Conservation (phyloP, 2,797 vertebrate genomes). For the Clamator glandarius region DNA sequence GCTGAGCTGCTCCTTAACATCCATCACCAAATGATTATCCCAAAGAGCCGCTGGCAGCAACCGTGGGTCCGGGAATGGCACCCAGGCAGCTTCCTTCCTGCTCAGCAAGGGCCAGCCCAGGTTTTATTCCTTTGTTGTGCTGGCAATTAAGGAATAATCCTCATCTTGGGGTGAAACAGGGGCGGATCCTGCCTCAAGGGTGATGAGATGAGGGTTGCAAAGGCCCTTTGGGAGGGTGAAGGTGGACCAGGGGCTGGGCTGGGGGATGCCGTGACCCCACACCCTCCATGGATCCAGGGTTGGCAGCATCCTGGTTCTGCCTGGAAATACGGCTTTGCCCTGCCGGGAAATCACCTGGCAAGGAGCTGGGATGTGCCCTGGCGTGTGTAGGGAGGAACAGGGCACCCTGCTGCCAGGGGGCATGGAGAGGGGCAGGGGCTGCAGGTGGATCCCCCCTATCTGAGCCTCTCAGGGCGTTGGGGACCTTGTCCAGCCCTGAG, state of each 20-base stretch:
- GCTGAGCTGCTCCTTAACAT: not conserved
- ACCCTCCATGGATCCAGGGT: rapidly evolving
- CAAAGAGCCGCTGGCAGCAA: not conserved
- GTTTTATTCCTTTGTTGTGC: slow-evolving; percentile 11
- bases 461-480: rapidly evolving
- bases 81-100: not conserved
- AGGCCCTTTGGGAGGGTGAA: not conserved
- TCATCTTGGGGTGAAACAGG: not conserved
- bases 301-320: not conserved
- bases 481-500: not conserved
- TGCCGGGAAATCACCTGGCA: not conserved
- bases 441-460: too few relatives aligned
- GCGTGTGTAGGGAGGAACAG: rapidly evolving
- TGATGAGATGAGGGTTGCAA: not conserved
- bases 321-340: rapidly evolving
- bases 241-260: not conserved
- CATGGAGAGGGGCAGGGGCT: not conserved
- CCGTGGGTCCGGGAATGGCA: not conserved
- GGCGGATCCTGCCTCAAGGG: not conserved
- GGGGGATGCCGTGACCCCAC: rapidly evolving
- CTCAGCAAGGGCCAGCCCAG: not conserved
- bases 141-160: slow-evolving; percentile 22
- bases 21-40: not conserved
- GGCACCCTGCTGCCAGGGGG: not conserved
- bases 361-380: not conserved